phyloP scores from a whole-genome alignment of 2,113 vertebrate genomes.

The Macrotus californicus region DNA sequence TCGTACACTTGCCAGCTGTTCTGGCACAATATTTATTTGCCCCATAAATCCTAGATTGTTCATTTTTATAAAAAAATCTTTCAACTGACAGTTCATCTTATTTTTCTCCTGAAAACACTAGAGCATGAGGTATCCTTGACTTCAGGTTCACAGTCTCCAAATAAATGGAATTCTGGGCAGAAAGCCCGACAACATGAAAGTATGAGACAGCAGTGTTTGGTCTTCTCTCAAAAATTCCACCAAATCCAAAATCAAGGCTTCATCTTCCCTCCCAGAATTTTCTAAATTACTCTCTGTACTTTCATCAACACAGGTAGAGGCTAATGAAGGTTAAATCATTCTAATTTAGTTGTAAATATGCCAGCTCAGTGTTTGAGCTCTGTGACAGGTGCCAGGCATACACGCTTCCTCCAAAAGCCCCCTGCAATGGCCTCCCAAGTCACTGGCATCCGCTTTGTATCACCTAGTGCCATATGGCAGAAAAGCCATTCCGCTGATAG shows the following conservation, averaged over 20 bases:
- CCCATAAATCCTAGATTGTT: constrained; percentile 50
- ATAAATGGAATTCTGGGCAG: background rate
- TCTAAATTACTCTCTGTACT: background rate
- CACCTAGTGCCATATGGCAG: constrained; percentile 30
- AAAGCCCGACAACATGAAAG: background rate
- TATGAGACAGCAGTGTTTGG: background rate
- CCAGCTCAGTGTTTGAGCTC: background rate
- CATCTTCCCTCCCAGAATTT: background rate
- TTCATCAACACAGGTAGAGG: constrained; percentile 34
- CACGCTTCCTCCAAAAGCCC: background rate
- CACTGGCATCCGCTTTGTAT: background rate
- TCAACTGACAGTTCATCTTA: constrained; percentile 48
- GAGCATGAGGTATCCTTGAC: constrained; percentile 3
- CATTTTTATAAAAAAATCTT: constrained; percentile 23
- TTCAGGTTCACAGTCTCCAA: background rate
- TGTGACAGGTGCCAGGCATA: constrained; percentile 34
- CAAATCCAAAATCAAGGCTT: background rate
- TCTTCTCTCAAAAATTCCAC: background rate
- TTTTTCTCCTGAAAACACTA: constrained; percentile 25
- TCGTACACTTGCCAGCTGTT: constrained; percentile 65
- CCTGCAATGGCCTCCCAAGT: background rate
- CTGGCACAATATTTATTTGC: constrained; percentile 61
- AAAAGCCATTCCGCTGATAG: background rate
- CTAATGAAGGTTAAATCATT: constrained; percentile 58
- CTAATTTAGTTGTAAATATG: constrained; percentile 42